phyloP scores from a whole-genome alignment of 2,797 vertebrate genomes.

The Tenualosa ilisha region DNA sequence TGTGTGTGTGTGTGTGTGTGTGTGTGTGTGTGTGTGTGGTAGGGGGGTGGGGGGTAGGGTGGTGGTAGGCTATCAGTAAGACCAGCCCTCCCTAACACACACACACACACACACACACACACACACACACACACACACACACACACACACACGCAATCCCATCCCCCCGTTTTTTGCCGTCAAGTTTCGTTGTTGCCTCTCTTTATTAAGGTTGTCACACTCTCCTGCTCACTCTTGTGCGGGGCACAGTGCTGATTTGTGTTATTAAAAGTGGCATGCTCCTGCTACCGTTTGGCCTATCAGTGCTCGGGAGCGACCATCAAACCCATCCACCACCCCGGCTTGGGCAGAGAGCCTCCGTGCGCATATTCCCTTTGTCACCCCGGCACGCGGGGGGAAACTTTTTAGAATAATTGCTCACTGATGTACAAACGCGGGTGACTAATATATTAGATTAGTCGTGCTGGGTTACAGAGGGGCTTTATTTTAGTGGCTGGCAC shows the following conservation, averaged over 20 bases:
- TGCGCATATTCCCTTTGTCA: slow-evolving; percentile 74
- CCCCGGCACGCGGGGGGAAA: slow-evolving; percentile 68
- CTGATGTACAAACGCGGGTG: slow-evolving; percentile 69
- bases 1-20: background rate
- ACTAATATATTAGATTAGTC: slow-evolving; percentile 80
- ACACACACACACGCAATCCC: slow-evolving; percentile 68
- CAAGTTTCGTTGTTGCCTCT: slow-evolving; percentile 86
- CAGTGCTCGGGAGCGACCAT: slow-evolving; percentile 75
- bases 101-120: slow-evolving; percentile 40
- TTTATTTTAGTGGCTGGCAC: slow-evolving; percentile 59
- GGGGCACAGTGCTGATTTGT: slow-evolving; percentile 72
- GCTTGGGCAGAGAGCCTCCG: slow-evolving; percentile 49
- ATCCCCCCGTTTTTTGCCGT: slow-evolving; percentile 74
- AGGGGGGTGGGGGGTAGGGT: background rate
- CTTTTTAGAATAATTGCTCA: slow-evolving; percentile 82
- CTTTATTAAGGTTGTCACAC: slow-evolving; percentile 89
- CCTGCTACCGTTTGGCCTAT: slow-evolving; percentile 79
- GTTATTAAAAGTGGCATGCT: slow-evolving; percentile 81
- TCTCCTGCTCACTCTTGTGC: slow-evolving; percentile 81
- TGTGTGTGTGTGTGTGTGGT: background rate
- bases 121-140: slow-evolving; percentile 22
- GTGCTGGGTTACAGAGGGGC: slow-evolving; percentile 61
- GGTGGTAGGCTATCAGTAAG: background rate
- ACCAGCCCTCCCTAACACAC: slow-evolving; percentile 67
- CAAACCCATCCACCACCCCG: slow-evolving; percentile 63